These are phyloP conservation scores for Gallinago solitaria DNA, from an alignment of 2,797 vertebrate species.

Conservation along the genomic window DNA sequence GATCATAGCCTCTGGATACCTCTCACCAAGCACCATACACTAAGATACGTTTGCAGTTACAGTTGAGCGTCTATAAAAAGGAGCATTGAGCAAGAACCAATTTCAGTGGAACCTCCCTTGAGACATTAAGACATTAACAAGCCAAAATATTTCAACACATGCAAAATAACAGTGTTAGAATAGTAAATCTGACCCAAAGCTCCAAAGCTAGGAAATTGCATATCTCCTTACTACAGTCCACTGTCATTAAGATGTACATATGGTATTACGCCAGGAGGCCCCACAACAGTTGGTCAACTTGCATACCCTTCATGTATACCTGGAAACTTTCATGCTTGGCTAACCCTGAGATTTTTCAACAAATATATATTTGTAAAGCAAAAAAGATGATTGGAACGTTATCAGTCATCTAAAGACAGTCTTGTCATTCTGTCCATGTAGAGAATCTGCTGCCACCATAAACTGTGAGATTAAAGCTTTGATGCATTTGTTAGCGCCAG, in stretches of 20 bases:
- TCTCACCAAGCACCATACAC: not conserved
- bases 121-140: slow-evolving; percentile 37
- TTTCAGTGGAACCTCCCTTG: slow-evolving; percentile 23
- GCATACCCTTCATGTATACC: slow-evolving; percentile 43
- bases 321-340: slow-evolving; percentile 49
- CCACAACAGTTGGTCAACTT: not conserved
- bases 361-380: slow-evolving; percentile 5
- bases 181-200: slow-evolving; percentile 6
- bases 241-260: not conserved
- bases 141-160: slow-evolving; percentile 35
- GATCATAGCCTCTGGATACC: not conserved
- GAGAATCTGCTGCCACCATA: not conserved
- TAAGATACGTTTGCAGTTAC: not conserved
- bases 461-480: slow-evolving; percentile 2
- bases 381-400: slow-evolving; percentile 14
- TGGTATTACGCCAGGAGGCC: not conserved
- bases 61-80: not conserved
- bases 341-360: slow-evolving; percentile 55
- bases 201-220: not conserved
- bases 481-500: slow-evolving; percentile 20
- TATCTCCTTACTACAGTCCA: not conserved
- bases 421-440: slow-evolving; percentile 27
- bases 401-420: slow-evolving; percentile 7
- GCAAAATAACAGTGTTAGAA: slow-evolving; percentile 15
- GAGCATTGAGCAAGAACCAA: not conserved